Base-by-base conservation (phyloP, 2,113 vertebrate species). In the Cardinalis cardinalis region DNA sequence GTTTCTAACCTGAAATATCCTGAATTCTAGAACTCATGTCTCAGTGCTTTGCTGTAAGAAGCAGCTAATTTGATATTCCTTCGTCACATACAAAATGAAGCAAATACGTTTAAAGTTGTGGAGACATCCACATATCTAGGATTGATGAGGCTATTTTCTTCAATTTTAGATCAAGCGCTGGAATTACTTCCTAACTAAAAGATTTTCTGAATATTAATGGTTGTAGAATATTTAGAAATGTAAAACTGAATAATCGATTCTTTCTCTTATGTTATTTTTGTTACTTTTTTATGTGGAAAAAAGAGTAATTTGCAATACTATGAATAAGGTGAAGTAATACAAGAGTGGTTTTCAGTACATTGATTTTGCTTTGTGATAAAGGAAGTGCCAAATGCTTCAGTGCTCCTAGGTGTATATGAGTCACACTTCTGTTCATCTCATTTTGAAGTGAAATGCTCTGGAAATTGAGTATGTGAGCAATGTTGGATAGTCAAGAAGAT, bases 391-490 rank as follows among this genome's bases (percentile, higher is more conserved):
- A 94, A 80, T 76, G 48, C 74, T 75, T 89, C 84, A 77, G 61
- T 73, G 75, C 79, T 84, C 41, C 32, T 92, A 77, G 51, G 38
- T 94, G 58, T 83, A 71, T n/a, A 58, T 34, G 83, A 83, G 86
- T 92, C 64, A 88, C 60, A 70, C 40, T 58, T 89, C 83, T 91
- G 11, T 87, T 96, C 81, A 36, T 78, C 77, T 84, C 36, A 49
- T 85, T 83, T 84, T 84, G 85, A 88, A 94, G 73, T 92, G 84
- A 96, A 95, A 95, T 84, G 70, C 56, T 79, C 53, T 94, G 88
- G 94, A 96, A 95, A 96, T 73, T 75, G 88, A 87, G 24, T 86
- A 79, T 88, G 68, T 94, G 95, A 92, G 28, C 40, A 90, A 46
- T 59, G 31, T 32, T 91, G 88, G 55, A 38, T 94, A 77, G 88